Evolutionary conservation across 2,888 invertebrate genomes (phyloP), one percentile per base, ranked within the genome.

Genomic region (Prosopocoilus inquinatus): DNA sequence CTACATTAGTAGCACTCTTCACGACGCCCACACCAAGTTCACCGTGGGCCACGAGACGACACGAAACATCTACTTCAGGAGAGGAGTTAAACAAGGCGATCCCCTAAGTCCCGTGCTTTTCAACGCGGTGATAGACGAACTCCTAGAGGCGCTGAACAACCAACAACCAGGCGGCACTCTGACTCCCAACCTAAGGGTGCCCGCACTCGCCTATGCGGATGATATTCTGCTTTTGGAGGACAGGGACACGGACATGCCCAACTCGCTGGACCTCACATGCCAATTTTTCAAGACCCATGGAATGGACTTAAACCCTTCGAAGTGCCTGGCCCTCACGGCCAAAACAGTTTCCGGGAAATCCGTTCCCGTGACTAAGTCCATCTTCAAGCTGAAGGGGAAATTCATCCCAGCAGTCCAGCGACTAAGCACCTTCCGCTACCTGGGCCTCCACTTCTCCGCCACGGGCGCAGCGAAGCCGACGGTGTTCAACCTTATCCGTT

Each of bases 51-150:
- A 39, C 2, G n/a, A 12, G 0, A 13, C 33, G 0, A 57, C 64
- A 0, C 3, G 48, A 32, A 44, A 51, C 0, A 58, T 69, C 5
- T 35, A 12, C 7, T 59, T 68, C 28, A 33, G 28, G 0, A 64
- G 71, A 16, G 75, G 76, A 0, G 76, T 77, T 2, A 67, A 72
- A 8, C 78, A 78, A 61, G 77, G 76, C 0, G 75, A 76, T 55
- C 75, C 75, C 0, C 58, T 77, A 9, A 33, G 44, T 11, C 67
- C 68, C 0, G 1, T 66, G 0, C 51, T 67, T 0, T 68, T 71
- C 32, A 67, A 68, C 28, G 11, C 68, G 1, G 62, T 70, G 0
- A 47, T 71, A n/a, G 70, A 69, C 41, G 68, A 69, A 35, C 59
- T 69, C 1, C 36, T 67, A 1, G 38, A 11, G 8, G 2, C 35